These are phyloP conservation scores for Arenaria interpres DNA, from an alignment of 2,113 vertebrate genomes.

Conservation along the genomic window DNA sequence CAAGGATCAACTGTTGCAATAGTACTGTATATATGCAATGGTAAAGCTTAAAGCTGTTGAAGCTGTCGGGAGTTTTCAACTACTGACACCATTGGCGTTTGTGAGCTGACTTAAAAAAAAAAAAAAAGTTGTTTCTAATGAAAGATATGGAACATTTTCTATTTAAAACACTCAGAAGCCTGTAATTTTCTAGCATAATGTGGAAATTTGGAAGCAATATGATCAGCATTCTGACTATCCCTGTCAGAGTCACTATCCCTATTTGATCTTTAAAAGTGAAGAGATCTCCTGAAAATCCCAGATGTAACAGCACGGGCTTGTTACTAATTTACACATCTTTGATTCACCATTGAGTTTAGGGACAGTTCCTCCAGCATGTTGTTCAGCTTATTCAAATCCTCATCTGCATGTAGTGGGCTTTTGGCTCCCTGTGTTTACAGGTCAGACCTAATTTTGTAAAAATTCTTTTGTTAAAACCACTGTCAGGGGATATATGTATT, in stretches of 20 bases:
- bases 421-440: not conserved
- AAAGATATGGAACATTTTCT: not conserved
- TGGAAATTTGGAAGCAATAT: not conserved
- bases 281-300: not conserved
- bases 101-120: not conserved
- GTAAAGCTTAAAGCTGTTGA: not conserved
- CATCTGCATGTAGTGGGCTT: not conserved
- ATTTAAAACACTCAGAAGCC: not conserved
- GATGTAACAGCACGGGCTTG: not conserved
- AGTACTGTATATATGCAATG: not conserved
- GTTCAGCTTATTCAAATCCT: not conserved
- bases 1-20: rapidly evolving
- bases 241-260: not conserved
- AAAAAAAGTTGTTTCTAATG: not conserved
- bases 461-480: not conserved
- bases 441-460: not conserved
- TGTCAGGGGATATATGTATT: not conserved
- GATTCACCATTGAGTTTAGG: not conserved
- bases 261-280: not conserved
- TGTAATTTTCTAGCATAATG: not conserved
- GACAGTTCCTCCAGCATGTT: not conserved
- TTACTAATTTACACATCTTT: not conserved
- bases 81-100: not conserved
- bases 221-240: not conserved
- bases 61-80: not conserved